phyloP scores from a whole-genome alignment of 2,113 vertebrate genomes.

The Alligator sinensis region DNA sequence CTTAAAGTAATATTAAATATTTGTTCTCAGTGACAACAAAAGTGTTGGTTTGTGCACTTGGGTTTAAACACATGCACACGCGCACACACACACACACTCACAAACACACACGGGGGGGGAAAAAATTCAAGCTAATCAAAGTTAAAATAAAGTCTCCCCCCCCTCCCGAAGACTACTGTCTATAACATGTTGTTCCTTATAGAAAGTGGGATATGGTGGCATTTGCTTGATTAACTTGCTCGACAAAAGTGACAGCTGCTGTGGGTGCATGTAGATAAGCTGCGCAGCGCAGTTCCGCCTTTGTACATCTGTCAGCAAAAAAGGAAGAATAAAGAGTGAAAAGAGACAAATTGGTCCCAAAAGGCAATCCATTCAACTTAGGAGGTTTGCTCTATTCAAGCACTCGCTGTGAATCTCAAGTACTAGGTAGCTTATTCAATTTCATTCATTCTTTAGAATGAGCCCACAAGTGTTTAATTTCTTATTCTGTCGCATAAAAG shows the following conservation, averaged over 20 bases:
- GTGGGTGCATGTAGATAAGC: slow-evolving; percentile 96
- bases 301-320: slow-evolving; percentile 99
- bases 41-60: slow-evolving; percentile 58
- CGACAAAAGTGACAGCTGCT: slow-evolving; percentile 99
- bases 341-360: slow-evolving; percentile 99
- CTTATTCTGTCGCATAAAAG: slow-evolving; percentile 90
- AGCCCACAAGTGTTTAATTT: slow-evolving; percentile 99
- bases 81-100: neutral
- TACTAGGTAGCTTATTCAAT: slow-evolving; percentile 99
- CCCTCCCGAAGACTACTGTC: slow-evolving; percentile 86
- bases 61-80: slow-evolving; percentile 24
- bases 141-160: slow-evolving; percentile 88
- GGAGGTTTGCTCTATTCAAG: slow-evolving; percentile 98
- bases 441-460: slow-evolving; percentile 97
- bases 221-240: slow-evolving; percentile 99
- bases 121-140: slow-evolving; percentile 82
- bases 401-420: slow-evolving; percentile 97
- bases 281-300: slow-evolving; percentile 98
- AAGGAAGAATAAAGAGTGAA: slow-evolving; percentile 98
- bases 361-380: slow-evolving; percentile 99
- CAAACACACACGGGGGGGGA: slow-evolving; percentile 24
- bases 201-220: slow-evolving; percentile 98
- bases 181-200: slow-evolving; percentile 92
- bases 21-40: slow-evolving; percentile 64
- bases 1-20: slow-evolving; percentile 74